Base-by-base conservation (phyloP, 2,888 invertebrate species). In the Syrista parreyssii region DNA sequence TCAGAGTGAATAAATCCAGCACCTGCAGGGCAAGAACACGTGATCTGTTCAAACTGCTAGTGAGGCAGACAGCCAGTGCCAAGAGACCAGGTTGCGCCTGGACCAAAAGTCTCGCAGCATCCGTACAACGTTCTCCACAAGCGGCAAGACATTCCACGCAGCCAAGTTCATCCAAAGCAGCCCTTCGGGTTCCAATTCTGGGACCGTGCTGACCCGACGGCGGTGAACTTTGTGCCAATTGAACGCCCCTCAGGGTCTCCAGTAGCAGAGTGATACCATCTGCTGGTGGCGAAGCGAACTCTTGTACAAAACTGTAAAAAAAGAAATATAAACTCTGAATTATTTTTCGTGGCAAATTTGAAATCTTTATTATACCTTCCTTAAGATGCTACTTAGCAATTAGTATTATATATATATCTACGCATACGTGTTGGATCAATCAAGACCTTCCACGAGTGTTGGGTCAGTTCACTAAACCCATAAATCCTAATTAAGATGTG, bases 21-120 rank as follows among this genome's bases (percentile, higher is more conserved):
- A 97, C 97, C 95, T 98, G 97, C 79, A 98, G 92, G 12, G 98
- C 96, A 81, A 98, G 93, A 75, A 97, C 95, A 85, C 97, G 94
- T 30, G 96, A 96, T 85, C 97, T 95, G 89, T 97, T 97, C 80
- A 97, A 96, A 81, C 97, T 96, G 76, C 97, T 97, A 93, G 97
- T 97, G 88, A 97, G 96, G 91, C 97, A 96, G 23, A 96, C 96
- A 9, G 97, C 96, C 36, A 97, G 92, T 0, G 97, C 96, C 92
- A 97, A 96, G 15, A 97, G 94, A 11, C 97, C 97, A 31, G 96
- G 95, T 11, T 96, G 95, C 15, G 96, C 95, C 15, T 95, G 93
- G 31, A 96, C 95, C 84, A 97, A 92, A 81, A 96, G 93, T 77
- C 96, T 92, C 69, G 96, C 94, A 75, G 97, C 96, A 89, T 97